A percentile compares a stretch with the other conserved stretches of the same genome.
Evolutionary conservation across 2,888 invertebrate genomes (phyloP).

Genomic region (Orthosia gothica): DNA sequence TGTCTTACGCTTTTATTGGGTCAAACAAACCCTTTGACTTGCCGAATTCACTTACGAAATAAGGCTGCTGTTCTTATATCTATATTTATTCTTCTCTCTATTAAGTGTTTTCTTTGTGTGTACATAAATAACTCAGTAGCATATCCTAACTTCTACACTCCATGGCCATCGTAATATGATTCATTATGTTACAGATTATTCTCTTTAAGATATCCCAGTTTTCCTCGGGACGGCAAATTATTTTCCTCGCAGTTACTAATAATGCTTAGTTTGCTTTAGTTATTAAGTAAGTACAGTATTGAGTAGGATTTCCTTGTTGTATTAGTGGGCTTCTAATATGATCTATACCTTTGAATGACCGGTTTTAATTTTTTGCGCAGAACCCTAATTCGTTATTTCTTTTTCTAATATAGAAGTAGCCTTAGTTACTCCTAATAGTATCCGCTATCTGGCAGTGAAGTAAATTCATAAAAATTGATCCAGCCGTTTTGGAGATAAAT

Average conservation of each 20-base stretch:
- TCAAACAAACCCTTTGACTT: too few species aligned
- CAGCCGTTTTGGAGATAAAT: too few species aligned
- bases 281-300: conserved; percentile 38
- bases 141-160: conserved; percentile 26
- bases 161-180: conserved; percentile 52
- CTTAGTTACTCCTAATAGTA: too few species aligned
- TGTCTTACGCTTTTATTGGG: too few species aligned
- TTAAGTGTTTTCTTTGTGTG: too few species aligned
- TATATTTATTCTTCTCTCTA: too few species aligned
- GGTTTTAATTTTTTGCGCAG: background rate
- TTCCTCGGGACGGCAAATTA: conserved; percentile 51
- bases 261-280: conserved; percentile 42
- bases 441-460: too few species aligned
- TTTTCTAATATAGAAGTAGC: too few species aligned
- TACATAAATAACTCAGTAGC: background rate
- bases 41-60: too few species aligned
- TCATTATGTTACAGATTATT: conserved; percentile 63
- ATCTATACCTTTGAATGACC: background rate
- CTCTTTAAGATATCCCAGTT: conserved; percentile 45
- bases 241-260: conserved; percentile 49
- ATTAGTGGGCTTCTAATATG: background rate
- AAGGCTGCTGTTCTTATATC: too few species aligned
- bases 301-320: conserved; percentile 9
- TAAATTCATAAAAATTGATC: too few species aligned
- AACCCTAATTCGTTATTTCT: too few species aligned